Percentiles rank a stretch among this genome's conserved stretches.
These are phyloP conservation scores for Trypoxylus dichotomus DNA, from an alignment of 1,140 invertebrate species.

Conservation along the genomic window DNA sequence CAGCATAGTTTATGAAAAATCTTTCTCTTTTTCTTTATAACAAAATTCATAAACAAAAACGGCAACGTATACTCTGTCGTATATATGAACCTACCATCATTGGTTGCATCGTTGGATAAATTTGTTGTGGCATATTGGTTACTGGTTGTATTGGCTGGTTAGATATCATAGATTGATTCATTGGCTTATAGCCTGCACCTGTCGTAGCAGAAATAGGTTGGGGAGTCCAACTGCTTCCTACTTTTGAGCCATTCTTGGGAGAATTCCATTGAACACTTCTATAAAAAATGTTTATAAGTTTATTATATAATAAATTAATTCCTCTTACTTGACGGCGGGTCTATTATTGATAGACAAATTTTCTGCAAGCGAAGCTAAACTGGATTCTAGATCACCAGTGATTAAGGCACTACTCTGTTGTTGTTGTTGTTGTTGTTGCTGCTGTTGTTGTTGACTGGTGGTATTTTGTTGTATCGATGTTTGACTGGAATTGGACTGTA, in stretches of 20 bases:
- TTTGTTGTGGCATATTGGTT: conserved; percentile 24
- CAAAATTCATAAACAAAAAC: too few relatives aligned
- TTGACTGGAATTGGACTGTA: conserved; percentile 37
- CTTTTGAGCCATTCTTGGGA: conserved; percentile 79
- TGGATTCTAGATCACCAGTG: conserved; percentile 90
- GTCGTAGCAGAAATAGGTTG: conserved; percentile 85
- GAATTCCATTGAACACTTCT: conserved; percentile 78
- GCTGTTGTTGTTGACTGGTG: conserved; percentile 54
- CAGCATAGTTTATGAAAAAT: too few relatives aligned
- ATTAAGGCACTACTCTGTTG: conserved; percentile 67
- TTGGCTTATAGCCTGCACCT: conserved; percentile 78
- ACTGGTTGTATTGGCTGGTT: conserved; percentile 33
- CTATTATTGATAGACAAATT: conserved; percentile 88
- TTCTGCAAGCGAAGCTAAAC: conserved; percentile 85
- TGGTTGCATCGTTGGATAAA: conserved; percentile 41
- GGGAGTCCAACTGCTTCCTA: conserved; percentile 70
- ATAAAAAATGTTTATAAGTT: not conserved
- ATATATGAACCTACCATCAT: conserved; percentile 41
- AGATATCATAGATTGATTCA: conserved; percentile 61
- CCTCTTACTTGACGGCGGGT: conserved; percentile 71
- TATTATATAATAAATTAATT: not conserved
- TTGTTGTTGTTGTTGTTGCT: conserved; percentile 52
- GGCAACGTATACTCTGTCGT: too few relatives aligned
- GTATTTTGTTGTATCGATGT: conserved; percentile 35
- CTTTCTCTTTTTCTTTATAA: too few relatives aligned